Conservation (phyloP, 2,888 invertebrate species). For the Hesperia comma region DNA sequence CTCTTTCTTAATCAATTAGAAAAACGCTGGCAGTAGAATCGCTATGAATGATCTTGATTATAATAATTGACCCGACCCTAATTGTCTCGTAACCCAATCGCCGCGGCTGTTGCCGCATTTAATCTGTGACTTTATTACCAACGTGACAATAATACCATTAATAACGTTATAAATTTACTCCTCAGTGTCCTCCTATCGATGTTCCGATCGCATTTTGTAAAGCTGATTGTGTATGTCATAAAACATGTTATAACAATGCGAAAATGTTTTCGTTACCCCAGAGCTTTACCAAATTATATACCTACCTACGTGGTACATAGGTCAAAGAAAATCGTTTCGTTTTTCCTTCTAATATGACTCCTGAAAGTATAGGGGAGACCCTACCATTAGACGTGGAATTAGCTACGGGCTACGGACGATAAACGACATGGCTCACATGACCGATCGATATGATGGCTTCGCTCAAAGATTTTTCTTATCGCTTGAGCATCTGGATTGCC, state of each 20-base stretch:
- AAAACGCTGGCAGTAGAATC: constrained; percentile 1
- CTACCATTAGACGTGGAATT: no score
- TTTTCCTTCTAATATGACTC: no score
- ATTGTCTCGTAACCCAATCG: constrained; percentile 18
- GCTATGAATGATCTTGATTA: constrained; percentile 24
- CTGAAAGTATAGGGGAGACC: no score
- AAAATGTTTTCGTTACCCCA: constrained; percentile 1
- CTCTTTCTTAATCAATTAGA: no score
- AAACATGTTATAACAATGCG: neutral
- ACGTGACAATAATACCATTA: constrained; percentile 25
- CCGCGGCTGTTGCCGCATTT: no score
- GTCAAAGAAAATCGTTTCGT: neutral
- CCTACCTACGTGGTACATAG: neutral
- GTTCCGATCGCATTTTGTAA: constrained; percentile 24
- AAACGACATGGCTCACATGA: no score
- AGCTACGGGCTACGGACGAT: no score
- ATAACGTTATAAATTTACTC: constrained; percentile 17
- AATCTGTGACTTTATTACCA: neutral
- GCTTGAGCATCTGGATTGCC: no score
- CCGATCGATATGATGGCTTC: no score
- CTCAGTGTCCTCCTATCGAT: neutral
- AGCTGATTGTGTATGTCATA: neutral
- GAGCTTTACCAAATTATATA: no score
- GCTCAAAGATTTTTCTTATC: no score
- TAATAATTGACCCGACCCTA: constrained; percentile 32